Base-by-base conservation (phyloP, 2,888 invertebrate species). In the Drosophila nr. fundita region DNA sequence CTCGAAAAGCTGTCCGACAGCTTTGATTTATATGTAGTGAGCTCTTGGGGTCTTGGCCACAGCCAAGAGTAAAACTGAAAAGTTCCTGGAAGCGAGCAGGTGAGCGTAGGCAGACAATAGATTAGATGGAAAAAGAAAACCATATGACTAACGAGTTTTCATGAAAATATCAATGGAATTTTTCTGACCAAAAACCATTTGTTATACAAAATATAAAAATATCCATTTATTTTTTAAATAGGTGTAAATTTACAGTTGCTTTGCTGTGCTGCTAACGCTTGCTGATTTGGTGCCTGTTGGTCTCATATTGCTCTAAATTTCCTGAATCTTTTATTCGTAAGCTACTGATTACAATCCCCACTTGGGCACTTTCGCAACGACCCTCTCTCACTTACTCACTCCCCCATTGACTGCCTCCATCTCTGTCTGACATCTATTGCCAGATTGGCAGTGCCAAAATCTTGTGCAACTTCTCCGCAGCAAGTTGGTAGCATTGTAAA, bases 401-500 rank as follows among this genome's bases (percentile, higher is more conserved):
- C 30, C 30, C 38, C 45, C 29, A 52, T 59, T 59, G 54, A 11
- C 65, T n/a, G 10, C 60, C 55, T 59, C 2, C 45, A 52, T 55
- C 27, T 36, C 8, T 40, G 42, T 68, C 48, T 65, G 73, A 29
- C 71, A 70, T 70, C 66, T 72, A 70, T 76, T 79, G 77, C 75
- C 73, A 80, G 66, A 82, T 82, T 80, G 73, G 66, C 78, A 73
- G 76, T 82, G 75, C 78, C 80, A 82, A 84, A 82, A 76, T 78
- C 80, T 80, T 76, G 72, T 75, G 71, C 74, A 71, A 57, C 52
- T 57, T 68, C 64, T 65, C 68, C 54, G 69, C 70, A 75, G 74
- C 76, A 79, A 78, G 72, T 86, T 85, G 77, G 77, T 82, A 80
- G 76, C 74, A 86, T 83, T 87, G 83, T 74, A 87, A 88, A 88